Percentiles rank a stretch among this genome's conserved stretches.
These are phyloP conservation scores for Sesia apiformis DNA, from an alignment of 2,888 invertebrate species.

Conservation along the genomic window DNA sequence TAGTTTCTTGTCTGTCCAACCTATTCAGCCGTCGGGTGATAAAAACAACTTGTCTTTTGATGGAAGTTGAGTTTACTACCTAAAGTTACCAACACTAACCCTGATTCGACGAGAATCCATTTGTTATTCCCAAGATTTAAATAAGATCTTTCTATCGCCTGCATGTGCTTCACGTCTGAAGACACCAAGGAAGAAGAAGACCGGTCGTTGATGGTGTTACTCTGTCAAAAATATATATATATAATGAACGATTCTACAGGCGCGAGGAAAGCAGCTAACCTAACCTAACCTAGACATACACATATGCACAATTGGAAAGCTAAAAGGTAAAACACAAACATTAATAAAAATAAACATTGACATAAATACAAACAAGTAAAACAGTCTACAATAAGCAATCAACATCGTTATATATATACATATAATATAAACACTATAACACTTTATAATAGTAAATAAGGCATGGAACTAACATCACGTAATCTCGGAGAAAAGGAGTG, in stretches of 20 bases:
- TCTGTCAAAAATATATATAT: not conserved
- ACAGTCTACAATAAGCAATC: too few species aligned
- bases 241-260: not conserved
- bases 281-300: too few species aligned
- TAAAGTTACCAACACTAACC: not conserved
- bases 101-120: not conserved
- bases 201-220: not conserved
- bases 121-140: not conserved
- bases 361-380: too few species aligned
- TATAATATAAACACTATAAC: too few species aligned
- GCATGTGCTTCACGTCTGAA: not conserved
- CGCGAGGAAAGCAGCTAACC: too few species aligned
- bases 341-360: too few species aligned
- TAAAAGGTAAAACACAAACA: too few species aligned
- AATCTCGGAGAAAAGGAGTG: too few species aligned
- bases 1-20: conserved; percentile 1
- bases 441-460: too few species aligned
- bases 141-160: not conserved
- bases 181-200: not conserved
- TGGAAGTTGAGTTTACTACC: not conserved
- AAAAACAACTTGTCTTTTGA: not conserved
- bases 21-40: conserved; percentile 2
- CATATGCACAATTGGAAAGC: too few species aligned
- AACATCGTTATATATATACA: too few species aligned
- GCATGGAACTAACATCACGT: too few species aligned